Evolutionary conservation across 1,140 invertebrate species (phyloP), one percentile per base, ranked within the genome.

Genomic region (Cotesia vestalis): DNA sequence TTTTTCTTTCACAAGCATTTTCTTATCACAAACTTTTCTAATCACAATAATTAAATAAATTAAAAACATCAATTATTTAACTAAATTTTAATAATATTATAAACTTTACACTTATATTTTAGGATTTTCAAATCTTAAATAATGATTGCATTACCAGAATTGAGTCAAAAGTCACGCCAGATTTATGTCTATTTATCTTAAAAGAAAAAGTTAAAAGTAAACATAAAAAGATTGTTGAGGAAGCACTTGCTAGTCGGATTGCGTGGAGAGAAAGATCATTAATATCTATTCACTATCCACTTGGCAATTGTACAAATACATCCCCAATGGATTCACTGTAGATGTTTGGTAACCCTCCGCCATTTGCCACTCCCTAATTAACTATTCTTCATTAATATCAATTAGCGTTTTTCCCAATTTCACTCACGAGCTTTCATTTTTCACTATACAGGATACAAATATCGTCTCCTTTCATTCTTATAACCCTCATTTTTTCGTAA

Each of bases 351-450:
- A 71, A 20, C 66, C 66, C 66, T 68, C 14, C 14, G 36, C 67
- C 20, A n/a, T 38, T 70, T 69, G 69, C 36, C 74, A 72, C 72
- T 76, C 55, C 62, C 77, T 77, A 77, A 81, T 79, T 77, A 79
- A 79, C 77, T 76, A 76, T 79, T 79, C 73, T 72, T 79, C 77
- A 78, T 81, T 79, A 81, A 78, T 79, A 79, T 79, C 72, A 78
- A 75, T 80, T 77, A 77, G 77, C 73, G 71, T 78, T 73, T 77
- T 74, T 73, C 52, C 60, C 66, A 34, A 34, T 71, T 38, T 71
- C 51, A 17, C 36, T 34, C 40, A 14, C 53, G 53, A 12, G 55
- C 40, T 11, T 14, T 4, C 34, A 57, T 55, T 35, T n/a, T 55
- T 53, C 17, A 66, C 6, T 20, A n/a, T 11, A 14, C 46, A n/a